Percentiles rank a stretch among this genome's conserved stretches.
These are phyloP conservation scores for Coelopa pilipes DNA, from an alignment of 2,888 invertebrate species.

Conservation along the genomic window DNA sequence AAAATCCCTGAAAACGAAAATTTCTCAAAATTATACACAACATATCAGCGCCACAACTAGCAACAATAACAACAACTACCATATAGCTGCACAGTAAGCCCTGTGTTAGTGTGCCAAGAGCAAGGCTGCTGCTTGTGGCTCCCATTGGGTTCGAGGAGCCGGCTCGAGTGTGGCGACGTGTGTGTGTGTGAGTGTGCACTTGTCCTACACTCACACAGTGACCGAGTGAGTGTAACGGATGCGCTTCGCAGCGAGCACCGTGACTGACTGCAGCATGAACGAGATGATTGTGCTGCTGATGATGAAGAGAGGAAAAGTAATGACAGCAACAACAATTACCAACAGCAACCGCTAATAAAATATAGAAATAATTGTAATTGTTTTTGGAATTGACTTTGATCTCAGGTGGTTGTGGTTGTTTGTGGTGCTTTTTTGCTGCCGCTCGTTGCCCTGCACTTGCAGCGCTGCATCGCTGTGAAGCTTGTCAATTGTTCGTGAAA, in stretches of 20 bases:
- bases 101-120: slow-evolving; percentile 23
- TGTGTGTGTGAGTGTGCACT: not conserved
- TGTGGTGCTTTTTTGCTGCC: not conserved
- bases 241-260: not conserved
- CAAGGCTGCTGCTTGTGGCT: slow-evolving; percentile 18
- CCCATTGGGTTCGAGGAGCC: too few species aligned
- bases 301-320: not conserved
- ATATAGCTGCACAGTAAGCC: not conserved
- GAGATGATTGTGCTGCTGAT: not conserved
- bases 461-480: not conserved
- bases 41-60: not conserved
- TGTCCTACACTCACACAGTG: not conserved
- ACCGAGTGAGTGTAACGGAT: not conserved
- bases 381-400: not conserved
- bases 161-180: not conserved
- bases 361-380: not conserved
- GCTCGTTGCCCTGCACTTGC: not conserved
- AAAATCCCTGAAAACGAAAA: not conserved
- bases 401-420: too few species aligned
- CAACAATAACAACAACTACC: not conserved
- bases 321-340: not conserved
- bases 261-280: not conserved
- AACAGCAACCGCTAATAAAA: not conserved
- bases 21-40: not conserved
- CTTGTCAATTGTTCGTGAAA: slow-evolving; percentile 5